Percentiles rank a stretch among this genome's conserved stretches.
Evolutionary conservation across 2,888 invertebrate genomes (phyloP).

Genomic region (Bruchidius siliquastri): DNA sequence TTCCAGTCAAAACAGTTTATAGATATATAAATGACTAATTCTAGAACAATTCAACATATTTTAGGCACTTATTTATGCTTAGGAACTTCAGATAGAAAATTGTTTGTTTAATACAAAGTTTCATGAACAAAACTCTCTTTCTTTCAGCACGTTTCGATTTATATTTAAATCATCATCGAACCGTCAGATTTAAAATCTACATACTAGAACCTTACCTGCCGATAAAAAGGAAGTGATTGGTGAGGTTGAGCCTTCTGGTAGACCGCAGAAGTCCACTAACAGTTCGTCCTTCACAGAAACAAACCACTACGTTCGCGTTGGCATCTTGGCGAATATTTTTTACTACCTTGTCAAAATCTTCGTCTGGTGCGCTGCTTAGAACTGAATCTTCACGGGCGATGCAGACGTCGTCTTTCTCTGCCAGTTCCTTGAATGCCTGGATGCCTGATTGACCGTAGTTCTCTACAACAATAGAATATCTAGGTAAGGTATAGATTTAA

Average conservation of each 20-base stretch:
- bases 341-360: conserved; percentile 54
- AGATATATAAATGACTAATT: too few species aligned
- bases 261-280: conserved; percentile 62
- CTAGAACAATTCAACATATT: too few species aligned
- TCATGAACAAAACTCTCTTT: too few species aligned
- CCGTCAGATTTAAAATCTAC: too few species aligned
- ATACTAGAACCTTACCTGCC: conserved; percentile 57
- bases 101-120: too few species aligned
- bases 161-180: too few species aligned
- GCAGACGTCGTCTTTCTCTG: conserved; percentile 63
- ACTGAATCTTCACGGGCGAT: conserved; percentile 66
- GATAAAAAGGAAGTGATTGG: conserved; percentile 59
- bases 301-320: conserved; percentile 62
- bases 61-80: too few species aligned
- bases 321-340: conserved; percentile 52
- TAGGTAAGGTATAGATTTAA: too few species aligned
- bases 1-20: too few species aligned
- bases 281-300: conserved; percentile 76
- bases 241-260: conserved; percentile 53
- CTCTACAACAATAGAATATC: conserved; percentile 48
- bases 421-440: conserved; percentile 67
- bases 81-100: too few species aligned
- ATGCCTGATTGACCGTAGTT: conserved; percentile 75
- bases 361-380: conserved; percentile 55
- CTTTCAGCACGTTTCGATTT: too few species aligned